Percentiles rank a stretch among this genome's conserved stretches.
Evolutionary conservation across 2,797 vertebrate species (phyloP).

Genomic region (Eulemur mongoz): DNA sequence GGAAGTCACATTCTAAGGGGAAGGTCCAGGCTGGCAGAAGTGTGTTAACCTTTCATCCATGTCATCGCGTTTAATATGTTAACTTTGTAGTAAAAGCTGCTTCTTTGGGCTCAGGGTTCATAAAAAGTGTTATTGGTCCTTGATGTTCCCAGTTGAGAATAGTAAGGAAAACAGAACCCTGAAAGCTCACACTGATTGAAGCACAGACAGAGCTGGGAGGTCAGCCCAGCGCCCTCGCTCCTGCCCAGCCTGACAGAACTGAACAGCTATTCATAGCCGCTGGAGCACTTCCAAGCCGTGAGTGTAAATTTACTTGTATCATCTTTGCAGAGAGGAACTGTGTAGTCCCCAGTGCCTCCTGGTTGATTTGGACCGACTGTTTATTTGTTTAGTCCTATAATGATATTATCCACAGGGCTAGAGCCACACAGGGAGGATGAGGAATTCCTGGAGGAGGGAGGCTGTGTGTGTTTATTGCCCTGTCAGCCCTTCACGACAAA

Average conservation of each 20-base stretch:
- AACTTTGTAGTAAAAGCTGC: slow-evolving; percentile 79
- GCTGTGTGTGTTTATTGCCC: slow-evolving; percentile 82
- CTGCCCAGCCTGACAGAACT: slow-evolving; percentile 86
- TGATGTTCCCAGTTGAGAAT: slow-evolving; percentile 90
- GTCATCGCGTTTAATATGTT: slow-evolving; percentile 79
- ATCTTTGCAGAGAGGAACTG: slow-evolving; percentile 85
- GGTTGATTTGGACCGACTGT: slow-evolving; percentile 83
- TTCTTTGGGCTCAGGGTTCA: slow-evolving; percentile 87
- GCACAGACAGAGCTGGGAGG: slow-evolving; percentile 87
- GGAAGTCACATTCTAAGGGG: slow-evolving; percentile 71
- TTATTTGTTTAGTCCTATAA: slow-evolving; percentile 92
- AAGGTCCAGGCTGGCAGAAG: slow-evolving; percentile 70
- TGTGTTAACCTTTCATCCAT: slow-evolving; percentile 81
- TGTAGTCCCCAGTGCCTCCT: slow-evolving; percentile 80
- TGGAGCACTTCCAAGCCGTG: slow-evolving; percentile 85
- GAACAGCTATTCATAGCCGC: slow-evolving; percentile 88
- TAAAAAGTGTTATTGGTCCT: slow-evolving; percentile 90
- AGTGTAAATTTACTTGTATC: slow-evolving; percentile 89
- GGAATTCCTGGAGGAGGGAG: slow-evolving; percentile 84
- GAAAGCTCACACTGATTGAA: slow-evolving; percentile 93
- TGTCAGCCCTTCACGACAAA: slow-evolving; percentile 85
- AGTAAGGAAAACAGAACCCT: slow-evolving; percentile 93
- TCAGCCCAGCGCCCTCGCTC: slow-evolving; percentile 86
- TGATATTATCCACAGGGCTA: slow-evolving; percentile 87
- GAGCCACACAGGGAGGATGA: slow-evolving; percentile 85